Base-by-base conservation (phyloP, 30 jellyfish, hydroid and myxozoan species). In the Rhopilema esculentum region DNA sequence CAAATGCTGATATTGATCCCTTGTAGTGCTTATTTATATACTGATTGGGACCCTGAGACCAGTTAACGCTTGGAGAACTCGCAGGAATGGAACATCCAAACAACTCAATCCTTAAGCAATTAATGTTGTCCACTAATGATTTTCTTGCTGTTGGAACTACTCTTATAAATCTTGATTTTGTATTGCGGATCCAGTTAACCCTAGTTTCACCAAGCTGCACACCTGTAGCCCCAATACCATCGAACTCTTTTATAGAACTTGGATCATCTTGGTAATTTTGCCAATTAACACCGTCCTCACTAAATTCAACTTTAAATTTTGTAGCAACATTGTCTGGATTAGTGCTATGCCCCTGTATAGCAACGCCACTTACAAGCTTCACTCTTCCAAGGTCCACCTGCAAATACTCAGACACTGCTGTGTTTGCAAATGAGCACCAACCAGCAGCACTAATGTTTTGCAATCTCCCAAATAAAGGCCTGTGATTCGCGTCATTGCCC, bases 371-470 rank as follows among this genome's bases (percentile, higher is more conserved):
- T 74, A 84, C 30, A 20, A 72, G 22, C 61, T 22, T 72, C 66
- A 27, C 77, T 23, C 48, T 27, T 19, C 93, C 93, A 16, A 84
- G 74, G 63, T 84, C 93, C 20, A 84, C 52, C 27, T 53, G 72
- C 18, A 84, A 31, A n/a, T 64, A 27, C 4, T 72, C 80, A 0
- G 93, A 84, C 16, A 63, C n/a, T 48, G 93, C 21, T 16, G 73
- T 16, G 18, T 52, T 24, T 9, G 27, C 6, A 9, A 32, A 78
- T 9, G 87, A 52, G 40, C 93, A 84, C 93, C 93, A 84, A 12
- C 87, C 86, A 0, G 21, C 20, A 4, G 52, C 29, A 8, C 4
- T 24, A n/a, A n/a, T n/a, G 30, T 0, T 22, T 22, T 71, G 87
- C 26, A 84, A 48, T 26, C 93, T 71, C 71, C 79, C 85, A 16